Base-by-base conservation (phyloP, 1,140 invertebrate genomes). In the Dinothrombium tinctorium region DNA sequence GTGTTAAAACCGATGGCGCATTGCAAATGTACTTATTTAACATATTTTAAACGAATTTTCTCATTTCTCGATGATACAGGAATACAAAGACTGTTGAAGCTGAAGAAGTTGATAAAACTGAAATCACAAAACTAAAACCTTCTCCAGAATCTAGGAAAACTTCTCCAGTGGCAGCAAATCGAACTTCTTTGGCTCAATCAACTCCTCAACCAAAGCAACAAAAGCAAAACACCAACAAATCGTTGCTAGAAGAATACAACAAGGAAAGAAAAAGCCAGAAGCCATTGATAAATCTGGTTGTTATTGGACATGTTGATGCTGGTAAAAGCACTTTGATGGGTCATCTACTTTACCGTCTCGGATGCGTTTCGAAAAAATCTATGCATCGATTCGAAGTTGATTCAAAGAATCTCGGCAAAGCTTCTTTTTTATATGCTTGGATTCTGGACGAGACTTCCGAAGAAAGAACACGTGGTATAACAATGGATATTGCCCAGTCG, bases 291-390 rank as follows among this genome's bases (percentile, higher is more conserved):
- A 86, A 94, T 56, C 69, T 96, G 56, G 80, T 96, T 47, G 83
- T 94, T 1, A 83, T 92, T 51, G 94, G 94, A 32, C 92, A 99
- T 66, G 94, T 99, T 4, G 94, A 99, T 67, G 90, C 90, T 44
- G 94, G 94, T 0, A 99, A 99, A 62, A 92, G 84, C 53, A 99
- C 92, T 0, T 56, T 99, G 14, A 86, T 98, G 73, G 94, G 94
- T 0, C 79, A 94, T 55, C 57, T 99, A 11, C 60, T 99, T 0
- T 92, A 73, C 54, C 71, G 77, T 14, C 58, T 95, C 15, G 89
- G 87, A 14, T 74, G 79, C 59, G 82, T 99, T 2, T 75, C 76
- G 26, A 74, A 86, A 50, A 77, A 76, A 55, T 67, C 73, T 0
- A 82, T 99, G 68, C 87, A 95, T 57, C 95, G 94, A 58, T 90